Base-by-base conservation (phyloP, 2,888 invertebrate species). In the Pristionchus fissidentatus region DNA sequence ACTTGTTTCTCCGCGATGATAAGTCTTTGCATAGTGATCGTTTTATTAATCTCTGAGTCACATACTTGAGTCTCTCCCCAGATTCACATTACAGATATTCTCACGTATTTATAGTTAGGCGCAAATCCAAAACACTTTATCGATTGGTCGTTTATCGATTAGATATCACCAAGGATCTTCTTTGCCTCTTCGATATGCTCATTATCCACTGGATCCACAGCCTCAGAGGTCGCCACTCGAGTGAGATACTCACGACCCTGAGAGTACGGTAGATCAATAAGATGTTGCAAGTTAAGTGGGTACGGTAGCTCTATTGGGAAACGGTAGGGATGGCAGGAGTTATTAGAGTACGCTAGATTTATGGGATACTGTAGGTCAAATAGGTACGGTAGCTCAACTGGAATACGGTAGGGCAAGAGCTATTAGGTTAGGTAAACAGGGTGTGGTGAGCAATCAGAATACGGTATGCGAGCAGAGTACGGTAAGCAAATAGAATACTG, bases 131-230 rank as follows among this genome's bases (percentile, higher is more conserved):
- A 10, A 49, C 19, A 15, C 49, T 19, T 49, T 19, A 15, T 15
- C 49, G 19, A 49, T n/a, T n/a, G n/a, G n/a, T n/a, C n/a, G n/a
- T n/a, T 49, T 10, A 49, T 49, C 35, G 26, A 38, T 57, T 32
- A 79, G 49, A 55, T 38, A 4, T 79, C 41, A n/a, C 19, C 19
- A 15, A 79, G 55, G 22, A 57, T 3, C n/a, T 55, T 79, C 79
- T 79, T 57, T 26, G 79, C 79, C 38, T 79, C 79, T 29, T 35
- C 57, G 4, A 79, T 57, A 22, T n/a, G 1, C 26, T 79, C 79
- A 19, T 52, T 26, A 79, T 55, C 79, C 1, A 79, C 79, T 26
- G 79, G 55, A 79, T 57, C 79, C 22, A 55, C 55, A 38, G 35
- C 79, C n/a, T 52, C 49, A 10, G 8, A 26, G 13, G 26, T 49